These are phyloP conservation scores for Apistogramma diplotaenia DNA, from an alignment of 2,113 vertebrate species.

Conservation along the genomic window DNA sequence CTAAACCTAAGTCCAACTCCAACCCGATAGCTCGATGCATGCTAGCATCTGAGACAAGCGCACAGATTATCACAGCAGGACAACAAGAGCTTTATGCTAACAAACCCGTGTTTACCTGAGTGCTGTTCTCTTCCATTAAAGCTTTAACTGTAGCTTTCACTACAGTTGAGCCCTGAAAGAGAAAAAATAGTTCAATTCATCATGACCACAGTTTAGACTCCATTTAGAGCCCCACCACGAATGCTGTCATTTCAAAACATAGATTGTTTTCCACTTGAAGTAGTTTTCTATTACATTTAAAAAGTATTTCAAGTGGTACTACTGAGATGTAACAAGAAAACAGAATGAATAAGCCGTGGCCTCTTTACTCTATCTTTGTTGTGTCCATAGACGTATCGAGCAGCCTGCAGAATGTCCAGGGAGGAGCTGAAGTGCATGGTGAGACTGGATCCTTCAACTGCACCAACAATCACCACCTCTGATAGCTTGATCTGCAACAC, in stretches of 20 bases:
- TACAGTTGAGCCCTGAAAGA: slow-evolving; percentile 81
- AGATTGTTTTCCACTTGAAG: background rate
- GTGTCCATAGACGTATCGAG: slow-evolving; percentile 78
- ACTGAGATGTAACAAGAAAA: background rate
- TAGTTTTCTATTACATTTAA: background rate
- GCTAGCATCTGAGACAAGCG: background rate
- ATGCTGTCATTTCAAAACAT: background rate
- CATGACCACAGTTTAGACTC: background rate
- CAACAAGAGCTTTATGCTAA: background rate
- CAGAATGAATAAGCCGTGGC: background rate
- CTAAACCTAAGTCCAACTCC: background rate
- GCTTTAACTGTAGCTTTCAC: slow-evolving; percentile 83
- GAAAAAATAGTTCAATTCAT: background rate
- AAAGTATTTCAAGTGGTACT: too few relatives aligned
- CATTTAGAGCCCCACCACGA: background rate
- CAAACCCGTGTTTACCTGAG: slow-evolving; percentile 79
- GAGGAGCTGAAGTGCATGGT: slow-evolving; percentile 85
- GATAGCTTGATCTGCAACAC: slow-evolving; percentile 81
- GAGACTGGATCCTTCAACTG: slow-evolving; percentile 80
- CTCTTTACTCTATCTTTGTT: slow-evolving; percentile 81
- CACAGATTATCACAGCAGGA: background rate
- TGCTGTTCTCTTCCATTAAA: slow-evolving; percentile 80
- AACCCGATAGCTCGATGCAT: background rate
- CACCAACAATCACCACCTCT: slow-evolving; percentile 72
- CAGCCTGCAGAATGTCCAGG: slow-evolving; percentile 81